Evolutionary conservation across 2,113 vertebrate genomes (phyloP), one percentile per base, ranked within the genome.

Genomic region (Tapirus terrestris): DNA sequence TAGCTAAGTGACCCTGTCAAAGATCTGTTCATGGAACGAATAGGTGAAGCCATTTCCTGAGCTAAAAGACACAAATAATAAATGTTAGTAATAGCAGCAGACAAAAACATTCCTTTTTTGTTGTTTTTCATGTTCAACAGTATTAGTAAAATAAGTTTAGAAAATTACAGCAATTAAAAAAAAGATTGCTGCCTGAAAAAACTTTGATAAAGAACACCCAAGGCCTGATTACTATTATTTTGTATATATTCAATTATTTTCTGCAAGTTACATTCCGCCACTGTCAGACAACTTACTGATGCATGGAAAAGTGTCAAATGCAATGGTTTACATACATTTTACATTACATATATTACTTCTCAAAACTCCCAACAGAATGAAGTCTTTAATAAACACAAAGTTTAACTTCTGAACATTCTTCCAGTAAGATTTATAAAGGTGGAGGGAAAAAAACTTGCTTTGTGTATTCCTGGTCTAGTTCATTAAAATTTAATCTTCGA

Each of bases 31-130:
- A 97, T 93, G 97, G 97, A 98, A 98, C 60, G 90, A 98, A 98
- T 82, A 98, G 98, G 96, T 98, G 98, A 98, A 98, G 98, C 98
- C 95, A 98, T 98, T 99, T 99, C 99, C 99, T 99, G 99, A 99
- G 99, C 98, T 98, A 98, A 98, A 98, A 98, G 97, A 98, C 98
- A 98, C 97, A 98, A 97, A 96, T 98, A 98, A 98, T 98, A 98
- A 98, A 98, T 98, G 97, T 98, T 98, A 98, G 97, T 97, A 94
- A 97, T 98, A 99, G 99, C 99, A 99, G 99, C 99, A 99, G 97
- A 98, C 96, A 98, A 96, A 96, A 97, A 98, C 89, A 98, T 98
- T 98, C 81, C 81, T 97, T 98, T 98, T 75, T 93, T 92, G 43
- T 96, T 85, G 70, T 95, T 97, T 94, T 61, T 65, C 67, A 85